These are phyloP conservation scores for Solenopsis invicta DNA, from an alignment of 1,140 invertebrate species.

Conservation along the genomic window DNA sequence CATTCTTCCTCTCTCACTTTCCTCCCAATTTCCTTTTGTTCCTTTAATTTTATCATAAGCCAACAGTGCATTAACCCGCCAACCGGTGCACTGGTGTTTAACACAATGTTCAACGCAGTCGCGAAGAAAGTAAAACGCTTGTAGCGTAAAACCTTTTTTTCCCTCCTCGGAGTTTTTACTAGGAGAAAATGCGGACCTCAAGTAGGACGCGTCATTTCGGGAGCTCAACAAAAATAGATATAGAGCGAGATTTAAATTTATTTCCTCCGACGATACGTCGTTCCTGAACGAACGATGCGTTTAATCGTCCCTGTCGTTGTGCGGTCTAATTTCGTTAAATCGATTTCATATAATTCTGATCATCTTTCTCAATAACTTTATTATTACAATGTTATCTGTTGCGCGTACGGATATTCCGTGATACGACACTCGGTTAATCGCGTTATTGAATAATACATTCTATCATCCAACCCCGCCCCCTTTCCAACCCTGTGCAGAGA, in stretches of 20 bases:
- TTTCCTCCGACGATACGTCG: neutral
- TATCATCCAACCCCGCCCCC: constrained; percentile 9
- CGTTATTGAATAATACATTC: constrained; percentile 47
- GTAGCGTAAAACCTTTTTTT: constrained; percentile 4
- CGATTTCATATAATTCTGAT: neutral
- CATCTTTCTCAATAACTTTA: neutral
- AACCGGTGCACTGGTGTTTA: constrained; percentile 32
- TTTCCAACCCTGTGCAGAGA: neutral
- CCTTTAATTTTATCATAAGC: constrained; percentile 55
- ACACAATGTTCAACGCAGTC: constrained; percentile 16
- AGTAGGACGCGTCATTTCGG: neutral
- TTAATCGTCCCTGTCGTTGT: neutral
- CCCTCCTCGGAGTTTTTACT: neutral
- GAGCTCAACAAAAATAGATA: neutral
- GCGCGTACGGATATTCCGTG: neutral
- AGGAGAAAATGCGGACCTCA: constrained; percentile 11
- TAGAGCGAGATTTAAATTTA: neutral
- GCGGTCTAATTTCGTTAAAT: constrained; percentile 12
- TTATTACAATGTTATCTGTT: neutral
- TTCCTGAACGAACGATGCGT: neutral
- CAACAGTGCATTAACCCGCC: constrained; percentile 54
- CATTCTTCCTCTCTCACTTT: constrained; percentile 33
- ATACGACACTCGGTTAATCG: constrained; percentile 34
- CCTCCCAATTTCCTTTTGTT: constrained; percentile 54
- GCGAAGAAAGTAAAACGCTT: constrained; percentile 54